Evolutionary conservation across 2,113 vertebrate species (phyloP), one percentile per base, ranked within the genome.

Genomic region (Girardinichthys multiradiatus): DNA sequence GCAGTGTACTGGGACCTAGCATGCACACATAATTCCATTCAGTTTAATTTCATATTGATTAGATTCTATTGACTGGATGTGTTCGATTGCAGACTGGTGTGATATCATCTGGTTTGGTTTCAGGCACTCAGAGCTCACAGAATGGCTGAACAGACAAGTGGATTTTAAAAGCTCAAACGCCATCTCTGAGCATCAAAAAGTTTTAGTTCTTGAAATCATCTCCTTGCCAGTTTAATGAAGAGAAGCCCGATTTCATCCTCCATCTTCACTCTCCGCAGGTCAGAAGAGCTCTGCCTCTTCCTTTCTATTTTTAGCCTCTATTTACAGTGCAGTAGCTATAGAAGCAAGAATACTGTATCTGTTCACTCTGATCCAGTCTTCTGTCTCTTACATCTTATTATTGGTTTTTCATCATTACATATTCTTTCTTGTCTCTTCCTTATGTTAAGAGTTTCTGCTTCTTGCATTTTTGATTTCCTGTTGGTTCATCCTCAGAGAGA

Each of bases 281-380:
- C 90, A 77, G 82, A 84, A 74, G 59, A 86, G 87, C 78, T 64
- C 79, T 86, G 88, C 81, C 80, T 86, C 84, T 76, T 85, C 83
- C 72, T 45, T 85, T 89, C 90, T 92, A 92, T 92, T 92, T 92
- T 89, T 92, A 92, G 90, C 80, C 82, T 87, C 73, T 86, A 91
- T 90, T 92, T 91, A 91, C 89, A 85, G 89, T 83, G 87, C 91
- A 77, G 90, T 75, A 79, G 84, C 85, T 87, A 72, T 63, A 84
- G 87, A 86, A 84, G 79, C 86, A 71, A 78, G 77, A 79, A 19
- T 33, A n/a, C n/a, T n/a, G n/a, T n/a, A 81, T 60, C 71, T 77
- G 76, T 72, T 76, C 74, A 29, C 76, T 77, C 72, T 60, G 11
- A 72, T 80, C 79, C 74, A 67, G 60, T 57, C 81, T 72, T 64